These are phyloP conservation scores for Aphaenogaster floridana DNA, from an alignment of 1,140 invertebrate species.

Conservation along the genomic window DNA sequence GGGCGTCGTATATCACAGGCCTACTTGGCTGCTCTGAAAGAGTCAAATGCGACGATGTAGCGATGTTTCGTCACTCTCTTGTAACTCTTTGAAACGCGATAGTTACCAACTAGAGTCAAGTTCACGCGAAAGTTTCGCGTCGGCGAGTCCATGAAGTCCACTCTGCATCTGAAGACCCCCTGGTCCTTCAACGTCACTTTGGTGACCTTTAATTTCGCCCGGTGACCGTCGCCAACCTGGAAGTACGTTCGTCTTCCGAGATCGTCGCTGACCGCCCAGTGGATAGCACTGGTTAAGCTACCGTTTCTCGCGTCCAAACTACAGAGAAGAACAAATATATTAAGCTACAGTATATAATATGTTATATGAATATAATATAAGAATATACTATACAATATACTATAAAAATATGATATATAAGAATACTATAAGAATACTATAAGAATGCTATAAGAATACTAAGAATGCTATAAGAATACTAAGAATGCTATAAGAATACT, in stretches of 20 bases:
- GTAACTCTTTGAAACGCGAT: constrained; percentile 5
- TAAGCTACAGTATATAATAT: not conserved
- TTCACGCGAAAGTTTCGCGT: constrained; percentile 95
- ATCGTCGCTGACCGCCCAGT: constrained; percentile 92
- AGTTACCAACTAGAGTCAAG: constrained; percentile 94
- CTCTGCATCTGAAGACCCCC: constrained; percentile 93
- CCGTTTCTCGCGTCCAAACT: constrained; percentile 93
- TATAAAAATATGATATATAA: no score
- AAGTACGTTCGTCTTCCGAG: constrained; percentile 92
- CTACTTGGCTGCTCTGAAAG: constrained; percentile 92
- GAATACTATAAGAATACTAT: no score
- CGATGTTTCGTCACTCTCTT: not conserved
- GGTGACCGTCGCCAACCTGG: constrained; percentile 90
- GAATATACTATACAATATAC: no score
- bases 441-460: no score
- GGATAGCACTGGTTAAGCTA: constrained; percentile 88
- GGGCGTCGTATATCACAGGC: constrained; percentile 93
- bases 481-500: no score
- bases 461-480: no score
- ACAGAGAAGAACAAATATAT: not conserved
- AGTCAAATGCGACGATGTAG: not conserved
- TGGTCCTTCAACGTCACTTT: constrained; percentile 92
- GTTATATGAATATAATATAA: not conserved
- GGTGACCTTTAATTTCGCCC: constrained; percentile 91
- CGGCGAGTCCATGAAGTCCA: constrained; percentile 95